These are phyloP conservation scores for Asarcornis scutulata DNA, from an alignment of 2,113 vertebrate species.

Conservation along the genomic window DNA sequence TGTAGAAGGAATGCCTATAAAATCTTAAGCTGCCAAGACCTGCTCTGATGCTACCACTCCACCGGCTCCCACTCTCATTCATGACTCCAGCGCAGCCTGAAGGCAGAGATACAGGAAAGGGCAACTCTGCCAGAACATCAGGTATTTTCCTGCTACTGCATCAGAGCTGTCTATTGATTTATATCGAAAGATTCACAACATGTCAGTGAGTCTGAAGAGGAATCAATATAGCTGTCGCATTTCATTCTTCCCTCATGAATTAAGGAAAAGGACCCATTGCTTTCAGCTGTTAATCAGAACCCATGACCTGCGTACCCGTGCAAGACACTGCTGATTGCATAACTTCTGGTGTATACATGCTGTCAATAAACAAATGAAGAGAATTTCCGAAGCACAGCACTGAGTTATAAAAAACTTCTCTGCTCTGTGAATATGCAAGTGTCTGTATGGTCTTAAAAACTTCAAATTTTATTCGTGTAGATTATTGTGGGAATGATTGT, in stretches of 20 bases:
- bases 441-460: background rate
- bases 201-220: background rate
- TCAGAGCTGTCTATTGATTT: background rate
- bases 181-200: background rate
- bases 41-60: background rate
- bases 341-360: background rate
- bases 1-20: background rate
- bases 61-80: background rate
- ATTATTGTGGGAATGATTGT: background rate
- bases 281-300: background rate
- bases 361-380: background rate
- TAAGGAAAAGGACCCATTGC: background rate
- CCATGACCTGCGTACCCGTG: background rate
- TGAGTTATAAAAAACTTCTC: background rate
- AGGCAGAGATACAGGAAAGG: background rate
- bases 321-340: background rate
- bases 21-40: background rate
- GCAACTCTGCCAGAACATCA: background rate
- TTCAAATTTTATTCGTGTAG: background rate
- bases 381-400: background rate
- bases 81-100: background rate
- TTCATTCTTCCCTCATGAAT: background rate
- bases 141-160: background rate
- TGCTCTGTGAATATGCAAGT: background rate
- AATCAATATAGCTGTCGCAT: slow-evolving; percentile 7